A percentile compares a stretch with the other conserved stretches of the same genome.
phyloP scores from a whole-genome alignment of 1,140 invertebrate species.

The Aphelinus atriplicis region DNA sequence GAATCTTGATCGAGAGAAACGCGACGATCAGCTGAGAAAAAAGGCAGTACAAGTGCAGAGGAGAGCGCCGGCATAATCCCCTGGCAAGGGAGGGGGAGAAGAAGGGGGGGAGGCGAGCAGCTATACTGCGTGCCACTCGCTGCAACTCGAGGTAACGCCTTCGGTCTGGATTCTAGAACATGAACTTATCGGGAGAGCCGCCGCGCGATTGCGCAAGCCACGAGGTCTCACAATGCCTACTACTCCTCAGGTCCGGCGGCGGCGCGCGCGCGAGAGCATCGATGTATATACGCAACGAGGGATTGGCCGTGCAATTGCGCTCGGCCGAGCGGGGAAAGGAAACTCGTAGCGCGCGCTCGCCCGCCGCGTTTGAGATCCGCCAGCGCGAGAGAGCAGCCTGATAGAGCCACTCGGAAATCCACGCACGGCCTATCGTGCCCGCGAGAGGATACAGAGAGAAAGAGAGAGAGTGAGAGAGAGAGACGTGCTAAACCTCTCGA shows the following conservation, averaged over 20 bases:
- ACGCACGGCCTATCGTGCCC: no score
- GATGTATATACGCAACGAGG: constrained; percentile 38
- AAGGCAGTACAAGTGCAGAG: neutral
- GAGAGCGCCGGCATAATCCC: neutral
- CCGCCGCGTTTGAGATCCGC: neutral
- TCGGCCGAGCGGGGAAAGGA: constrained; percentile 26
- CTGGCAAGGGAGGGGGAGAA: neutral
- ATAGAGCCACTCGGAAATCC: neutral
- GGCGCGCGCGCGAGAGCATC: constrained; percentile 10
- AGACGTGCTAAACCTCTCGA: no score
- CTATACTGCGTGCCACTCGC: neutral
- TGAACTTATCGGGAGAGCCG: constrained; percentile 62
- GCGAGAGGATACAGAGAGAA: no score
- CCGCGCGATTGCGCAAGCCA: constrained; percentile 59
- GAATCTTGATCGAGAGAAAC: no score
- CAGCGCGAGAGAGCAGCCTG: neutral
- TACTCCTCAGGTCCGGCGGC: constrained; percentile 27
- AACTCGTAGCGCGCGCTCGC: constrained; percentile 1
- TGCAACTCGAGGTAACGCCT: constrained; percentile 48
- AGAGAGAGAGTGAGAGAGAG: no score
- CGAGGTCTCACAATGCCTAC: constrained; percentile 55
- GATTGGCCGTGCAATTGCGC: constrained; percentile 42
- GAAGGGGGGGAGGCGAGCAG: neutral
- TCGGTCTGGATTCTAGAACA: constrained; percentile 62
- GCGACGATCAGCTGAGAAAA: constrained; percentile 12